These are phyloP conservation scores for Lasioglossum villosulum DNA, from an alignment of 2,888 invertebrate species.

Conservation along the genomic window DNA sequence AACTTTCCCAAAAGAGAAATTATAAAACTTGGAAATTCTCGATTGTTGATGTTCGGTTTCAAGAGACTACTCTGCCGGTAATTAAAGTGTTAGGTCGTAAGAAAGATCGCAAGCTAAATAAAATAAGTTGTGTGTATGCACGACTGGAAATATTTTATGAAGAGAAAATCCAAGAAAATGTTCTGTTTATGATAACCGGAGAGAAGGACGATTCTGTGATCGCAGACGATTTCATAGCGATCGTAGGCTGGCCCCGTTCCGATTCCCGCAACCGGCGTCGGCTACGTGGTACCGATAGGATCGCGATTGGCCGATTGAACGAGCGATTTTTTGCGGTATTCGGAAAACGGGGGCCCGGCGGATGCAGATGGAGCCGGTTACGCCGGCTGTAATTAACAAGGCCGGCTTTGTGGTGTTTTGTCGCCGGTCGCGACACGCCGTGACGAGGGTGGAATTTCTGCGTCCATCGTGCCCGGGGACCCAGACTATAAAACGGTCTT, in stretches of 20 bases:
- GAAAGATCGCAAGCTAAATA: too few species aligned
- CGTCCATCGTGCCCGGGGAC: constrained; percentile 63
- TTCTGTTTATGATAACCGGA: background rate
- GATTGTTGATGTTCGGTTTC: too few species aligned
- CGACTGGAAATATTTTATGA: too few species aligned
- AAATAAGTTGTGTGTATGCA: too few species aligned
- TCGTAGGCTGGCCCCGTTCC: background rate
- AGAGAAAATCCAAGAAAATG: background rate
- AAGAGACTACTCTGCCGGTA: too few species aligned
- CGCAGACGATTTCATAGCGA: background rate
- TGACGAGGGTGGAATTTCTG: constrained; percentile 79
- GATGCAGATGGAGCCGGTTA: constrained; percentile 74
- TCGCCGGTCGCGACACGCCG: constrained; percentile 80
- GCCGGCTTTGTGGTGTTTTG: constrained; percentile 82
- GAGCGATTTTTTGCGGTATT: constrained; percentile 51
- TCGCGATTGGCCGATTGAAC: constrained; percentile 62
- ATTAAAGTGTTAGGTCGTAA: too few species aligned
- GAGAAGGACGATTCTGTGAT: background rate
- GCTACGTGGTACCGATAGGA: constrained; percentile 49
- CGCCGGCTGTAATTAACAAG: constrained; percentile 81
- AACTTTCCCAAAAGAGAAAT: background rate
- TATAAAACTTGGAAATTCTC: too few species aligned
- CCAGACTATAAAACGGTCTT: constrained; percentile 83
- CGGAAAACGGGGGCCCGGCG: constrained; percentile 63
- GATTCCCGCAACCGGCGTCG: constrained; percentile 18